These are phyloP conservation scores for Taxidea taxus DNA, from an alignment of 2,113 vertebrate species.

Conservation along the genomic window DNA sequence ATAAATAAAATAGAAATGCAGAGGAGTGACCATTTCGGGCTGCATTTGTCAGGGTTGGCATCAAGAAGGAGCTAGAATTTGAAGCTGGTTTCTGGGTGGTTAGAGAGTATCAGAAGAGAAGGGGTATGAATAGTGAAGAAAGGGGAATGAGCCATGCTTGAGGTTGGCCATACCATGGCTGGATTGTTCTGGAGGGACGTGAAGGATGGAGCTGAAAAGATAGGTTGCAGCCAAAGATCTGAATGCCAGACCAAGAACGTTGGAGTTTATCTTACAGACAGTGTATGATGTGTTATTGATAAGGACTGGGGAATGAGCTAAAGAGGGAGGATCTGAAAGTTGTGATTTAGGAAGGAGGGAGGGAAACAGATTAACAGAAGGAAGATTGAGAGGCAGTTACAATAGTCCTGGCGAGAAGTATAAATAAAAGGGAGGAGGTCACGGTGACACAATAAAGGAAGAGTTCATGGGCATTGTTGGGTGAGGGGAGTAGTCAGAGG, in stretches of 20 bases:
- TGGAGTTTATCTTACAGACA: background rate
- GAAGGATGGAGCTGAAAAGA: background rate
- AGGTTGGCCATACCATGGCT: background rate
- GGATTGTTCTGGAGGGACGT: background rate
- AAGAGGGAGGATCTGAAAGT: background rate
- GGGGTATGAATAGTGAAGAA: background rate
- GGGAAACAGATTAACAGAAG: background rate
- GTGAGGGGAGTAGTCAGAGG: background rate
- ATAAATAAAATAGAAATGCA: background rate
- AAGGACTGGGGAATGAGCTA: background rate
- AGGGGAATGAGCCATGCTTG: background rate
- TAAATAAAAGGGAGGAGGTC: background rate
- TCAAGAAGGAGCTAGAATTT: background rate
- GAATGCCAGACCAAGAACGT: background rate
- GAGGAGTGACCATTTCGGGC: background rate
- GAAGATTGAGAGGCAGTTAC: background rate
- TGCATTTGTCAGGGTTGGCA: background rate
- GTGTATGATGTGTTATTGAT: background rate
- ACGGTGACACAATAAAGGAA: background rate
- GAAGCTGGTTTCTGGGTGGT: background rate
- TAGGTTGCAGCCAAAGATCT: background rate
- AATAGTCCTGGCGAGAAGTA: background rate
- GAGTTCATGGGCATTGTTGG: background rate
- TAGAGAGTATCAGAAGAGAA: background rate
- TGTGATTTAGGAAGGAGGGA: constrained; percentile 4